Evolutionary conservation across 2,113 vertebrate species (phyloP).

Genomic region (Meriones unguiculatus): DNA sequence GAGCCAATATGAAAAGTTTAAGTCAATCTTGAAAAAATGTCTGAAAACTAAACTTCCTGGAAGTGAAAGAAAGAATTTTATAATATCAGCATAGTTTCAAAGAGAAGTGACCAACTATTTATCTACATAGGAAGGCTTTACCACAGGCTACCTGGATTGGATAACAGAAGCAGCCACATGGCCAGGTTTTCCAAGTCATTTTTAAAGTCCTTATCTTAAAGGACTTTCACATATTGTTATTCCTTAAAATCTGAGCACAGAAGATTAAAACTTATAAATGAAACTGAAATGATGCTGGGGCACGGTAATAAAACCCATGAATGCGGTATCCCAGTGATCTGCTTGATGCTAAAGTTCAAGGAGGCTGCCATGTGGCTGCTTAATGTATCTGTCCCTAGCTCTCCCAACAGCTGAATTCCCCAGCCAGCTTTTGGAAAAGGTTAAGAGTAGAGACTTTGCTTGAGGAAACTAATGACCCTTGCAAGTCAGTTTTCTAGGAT

Average conservation of each 20-base stretch:
- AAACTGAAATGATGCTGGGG: neutral
- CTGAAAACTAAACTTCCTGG: neutral
- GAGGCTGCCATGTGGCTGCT: neutral
- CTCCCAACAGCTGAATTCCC: neutral
- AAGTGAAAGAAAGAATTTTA: neutral
- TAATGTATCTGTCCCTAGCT: neutral
- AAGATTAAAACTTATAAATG: neutral
- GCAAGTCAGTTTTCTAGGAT: neutral
- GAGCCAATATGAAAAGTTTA: neutral
- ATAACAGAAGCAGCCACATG: neutral
- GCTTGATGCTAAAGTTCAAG: neutral
- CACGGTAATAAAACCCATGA: neutral
- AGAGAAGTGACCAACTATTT: neutral
- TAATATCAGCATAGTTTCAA: neutral
- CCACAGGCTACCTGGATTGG: neutral
- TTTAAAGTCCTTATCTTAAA: neutral
- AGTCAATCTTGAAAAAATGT: neutral
- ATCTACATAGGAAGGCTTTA: neutral
- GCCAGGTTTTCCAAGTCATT: neutral
- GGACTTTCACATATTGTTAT: neutral
- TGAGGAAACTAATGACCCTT: neutral
- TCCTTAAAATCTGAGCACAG: neutral
- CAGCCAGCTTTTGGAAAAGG: neutral
- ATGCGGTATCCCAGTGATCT: neutral
- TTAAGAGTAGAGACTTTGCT: neutral